phyloP scores from a whole-genome alignment of 1,140 invertebrate genomes.

The Bombyx mandarina region DNA sequence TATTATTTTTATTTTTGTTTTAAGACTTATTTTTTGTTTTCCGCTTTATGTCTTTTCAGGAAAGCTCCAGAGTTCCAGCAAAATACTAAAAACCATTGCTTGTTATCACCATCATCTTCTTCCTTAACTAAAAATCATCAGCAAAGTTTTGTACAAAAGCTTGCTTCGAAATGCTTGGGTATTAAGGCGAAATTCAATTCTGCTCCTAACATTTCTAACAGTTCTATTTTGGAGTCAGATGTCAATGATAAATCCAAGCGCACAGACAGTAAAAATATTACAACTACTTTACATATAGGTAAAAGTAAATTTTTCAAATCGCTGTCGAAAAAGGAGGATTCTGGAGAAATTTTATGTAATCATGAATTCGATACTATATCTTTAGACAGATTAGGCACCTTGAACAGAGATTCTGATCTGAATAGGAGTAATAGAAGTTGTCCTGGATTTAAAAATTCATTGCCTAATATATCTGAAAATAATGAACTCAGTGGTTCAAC shows the following conservation, averaged over 20 bases:
- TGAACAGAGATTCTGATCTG: slow-evolving; percentile 53
- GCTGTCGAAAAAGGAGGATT: slow-evolving; percentile 59
- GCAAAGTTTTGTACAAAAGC: slow-evolving; percentile 66
- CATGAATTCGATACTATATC: slow-evolving; percentile 66
- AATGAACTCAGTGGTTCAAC: slow-evolving; percentile 52
- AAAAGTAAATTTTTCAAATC: slow-evolving; percentile 68
- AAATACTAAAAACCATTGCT: slow-evolving; percentile 57
- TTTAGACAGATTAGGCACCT: slow-evolving; percentile 49
- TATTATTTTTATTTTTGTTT: slow-evolving; percentile 14
- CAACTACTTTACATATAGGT: slow-evolving; percentile 51
- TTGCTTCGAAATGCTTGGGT: slow-evolving; percentile 70
- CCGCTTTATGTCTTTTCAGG: slow-evolving; percentile 68
- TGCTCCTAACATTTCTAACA: slow-evolving; percentile 65
- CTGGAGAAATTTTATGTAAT: slow-evolving; percentile 55
- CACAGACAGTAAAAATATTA: slow-evolving; percentile 34
- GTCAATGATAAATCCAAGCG: slow-evolving; percentile 47
- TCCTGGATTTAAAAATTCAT: slow-evolving; percentile 61
- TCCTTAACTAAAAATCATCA: slow-evolving; percentile 53
- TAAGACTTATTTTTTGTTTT: slow-evolving; percentile 34
- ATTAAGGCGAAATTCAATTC: slow-evolving; percentile 63
- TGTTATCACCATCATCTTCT: slow-evolving; percentile 56
- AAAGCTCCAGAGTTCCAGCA: slow-evolving; percentile 61
- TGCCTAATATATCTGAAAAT: slow-evolving; percentile 64
- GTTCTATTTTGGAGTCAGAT: slow-evolving; percentile 36
- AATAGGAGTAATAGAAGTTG: slow-evolving; percentile 65